phyloP scores from a whole-genome alignment of 2,888 invertebrate genomes.

The Pecten maximus region DNA sequence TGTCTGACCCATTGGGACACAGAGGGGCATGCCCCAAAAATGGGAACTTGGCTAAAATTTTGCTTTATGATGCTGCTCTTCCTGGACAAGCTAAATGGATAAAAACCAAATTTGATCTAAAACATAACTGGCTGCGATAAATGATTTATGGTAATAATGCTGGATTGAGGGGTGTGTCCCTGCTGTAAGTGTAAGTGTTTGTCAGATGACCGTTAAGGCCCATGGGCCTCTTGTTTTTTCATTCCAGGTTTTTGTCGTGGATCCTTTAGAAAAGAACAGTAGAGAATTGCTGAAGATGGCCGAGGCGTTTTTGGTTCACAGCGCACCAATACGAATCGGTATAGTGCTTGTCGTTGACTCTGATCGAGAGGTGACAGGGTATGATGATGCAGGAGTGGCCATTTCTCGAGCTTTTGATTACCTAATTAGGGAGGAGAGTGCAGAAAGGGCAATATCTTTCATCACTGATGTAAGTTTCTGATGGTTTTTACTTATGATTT shows the following conservation, averaged over 20 bases:
- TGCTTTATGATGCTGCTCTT: no score
- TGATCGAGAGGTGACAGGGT: slow-evolving; percentile 86
- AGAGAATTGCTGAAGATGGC: slow-evolving; percentile 91
- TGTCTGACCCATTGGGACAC: no score
- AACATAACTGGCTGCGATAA: no score
- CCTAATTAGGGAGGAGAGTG: slow-evolving; percentile 89
- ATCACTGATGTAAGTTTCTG: slow-evolving; percentile 89
- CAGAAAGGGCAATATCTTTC: slow-evolving; percentile 90
- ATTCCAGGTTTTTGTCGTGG: slow-evolving; percentile 90
- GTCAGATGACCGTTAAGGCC: no score
- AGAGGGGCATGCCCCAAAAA: no score
- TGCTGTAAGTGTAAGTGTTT: no score
- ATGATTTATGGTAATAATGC: no score
- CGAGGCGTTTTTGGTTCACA: slow-evolving; percentile 95
- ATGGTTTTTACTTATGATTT: neutral
- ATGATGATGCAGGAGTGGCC: slow-evolving; percentile 90
- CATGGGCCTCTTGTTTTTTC: no score
- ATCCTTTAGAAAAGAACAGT: slow-evolving; percentile 89
- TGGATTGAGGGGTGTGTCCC: no score
- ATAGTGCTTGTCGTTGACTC: slow-evolving; percentile 88
- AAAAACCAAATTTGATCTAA: no score
- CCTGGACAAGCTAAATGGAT: no score
- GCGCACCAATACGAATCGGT: slow-evolving; percentile 92
- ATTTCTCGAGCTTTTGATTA: slow-evolving; percentile 95
- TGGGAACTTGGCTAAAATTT: no score